Base-by-base conservation (phyloP, 2,113 vertebrate species). In the Dasyurus viverrinus region DNA sequence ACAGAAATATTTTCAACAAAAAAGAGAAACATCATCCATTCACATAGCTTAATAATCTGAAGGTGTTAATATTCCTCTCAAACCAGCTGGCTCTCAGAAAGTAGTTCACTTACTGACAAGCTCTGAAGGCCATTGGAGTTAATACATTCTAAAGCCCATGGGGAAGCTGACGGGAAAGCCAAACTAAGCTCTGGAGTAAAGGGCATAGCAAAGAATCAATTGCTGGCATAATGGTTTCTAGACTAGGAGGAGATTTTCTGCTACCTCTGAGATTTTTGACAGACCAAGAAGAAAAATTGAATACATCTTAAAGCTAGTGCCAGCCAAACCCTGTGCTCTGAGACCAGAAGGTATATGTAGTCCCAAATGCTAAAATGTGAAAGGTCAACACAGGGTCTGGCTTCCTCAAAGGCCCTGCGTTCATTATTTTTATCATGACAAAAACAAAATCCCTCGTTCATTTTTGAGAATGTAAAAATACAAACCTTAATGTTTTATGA, bases 221-320 rank as follows among this genome's bases (percentile, higher is more conserved):
- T 90, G 89, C 27, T 90, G 89, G 48, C 47, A 90, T 47, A 90
- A 90, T 90, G 24, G 47, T 90, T 90, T 52, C 89, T 30, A 50
- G 89, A 52, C 89, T 90, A 90, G 50, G 24, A 48, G 89, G 25
- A 52, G 47, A 90, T 90, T 90, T 90, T 90, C 89, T 90, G 25
- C 89, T 90, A 30, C 89, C 89, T 90, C 46, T 90, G 89, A 90
- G 89, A 90, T 90, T 90, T 90, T 26, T 47, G 89, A 52, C 89
- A 50, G 47, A 48, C 23, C 89, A 48, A 90, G 89, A 30, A 90
- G 48, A 90, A 52, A 47, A 90, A 90, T 90, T 90, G 47, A 90
- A 90, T 52, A 47, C 10, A 27, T 48, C 47, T 90, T 24, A 90
- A 52, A 52, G 46, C 89, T 50, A 30, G 46, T 90, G 46, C 89